Percentiles rank a stretch among this genome's conserved stretches.
Conservation (phyloP, 2,888 invertebrate species). For the Empis stercorea region DNA sequence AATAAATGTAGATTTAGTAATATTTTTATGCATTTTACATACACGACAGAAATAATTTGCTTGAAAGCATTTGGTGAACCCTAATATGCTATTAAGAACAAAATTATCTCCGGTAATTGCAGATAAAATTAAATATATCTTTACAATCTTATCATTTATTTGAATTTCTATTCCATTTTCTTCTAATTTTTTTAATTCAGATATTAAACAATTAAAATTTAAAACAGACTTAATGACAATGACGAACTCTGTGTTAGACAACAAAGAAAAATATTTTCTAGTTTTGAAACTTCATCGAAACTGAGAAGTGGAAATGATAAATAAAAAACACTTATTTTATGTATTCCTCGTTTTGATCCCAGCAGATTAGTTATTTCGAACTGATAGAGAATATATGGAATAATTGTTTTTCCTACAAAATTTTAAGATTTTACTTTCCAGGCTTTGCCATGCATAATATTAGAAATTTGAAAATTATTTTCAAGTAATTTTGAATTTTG, state of each 20-base stretch:
- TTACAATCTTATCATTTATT: background rate
- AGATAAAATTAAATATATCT: conserved; percentile 11
- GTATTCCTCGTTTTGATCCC: conserved; percentile 6
- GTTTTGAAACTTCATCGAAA: conserved; percentile 4
- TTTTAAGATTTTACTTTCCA: conserved; percentile 4
- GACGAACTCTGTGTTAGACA: conserved; percentile 2
- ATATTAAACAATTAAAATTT: conserved; percentile 2
- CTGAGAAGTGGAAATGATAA: conserved; percentile 5
- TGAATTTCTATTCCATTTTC: conserved; percentile 3
- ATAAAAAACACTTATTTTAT: conserved; percentile 7
- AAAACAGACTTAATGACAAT: background rate
- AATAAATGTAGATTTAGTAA: conserved; percentile 3
- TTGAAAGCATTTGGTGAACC: conserved; percentile 13
- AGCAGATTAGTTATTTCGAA: conserved; percentile 7
- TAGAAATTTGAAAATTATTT: conserved; percentile 3
- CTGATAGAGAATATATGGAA: conserved; percentile 8
- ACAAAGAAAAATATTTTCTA: conserved; percentile 6
- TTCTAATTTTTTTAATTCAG: conserved; percentile 6
- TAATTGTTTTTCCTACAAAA: conserved; percentile 1
- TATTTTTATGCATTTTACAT: conserved; percentile 10
- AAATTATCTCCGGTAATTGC: conserved; percentile 14
- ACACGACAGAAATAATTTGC: conserved; percentile 10
- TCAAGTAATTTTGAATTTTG: background rate
- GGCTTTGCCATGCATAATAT: conserved; percentile 4
- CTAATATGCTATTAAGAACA: conserved; percentile 13